Percentiles rank a stretch among this genome's conserved stretches.
Evolutionary conservation across 2,888 invertebrate species (phyloP).

Genomic region (Anoplius nigerrimus): DNA sequence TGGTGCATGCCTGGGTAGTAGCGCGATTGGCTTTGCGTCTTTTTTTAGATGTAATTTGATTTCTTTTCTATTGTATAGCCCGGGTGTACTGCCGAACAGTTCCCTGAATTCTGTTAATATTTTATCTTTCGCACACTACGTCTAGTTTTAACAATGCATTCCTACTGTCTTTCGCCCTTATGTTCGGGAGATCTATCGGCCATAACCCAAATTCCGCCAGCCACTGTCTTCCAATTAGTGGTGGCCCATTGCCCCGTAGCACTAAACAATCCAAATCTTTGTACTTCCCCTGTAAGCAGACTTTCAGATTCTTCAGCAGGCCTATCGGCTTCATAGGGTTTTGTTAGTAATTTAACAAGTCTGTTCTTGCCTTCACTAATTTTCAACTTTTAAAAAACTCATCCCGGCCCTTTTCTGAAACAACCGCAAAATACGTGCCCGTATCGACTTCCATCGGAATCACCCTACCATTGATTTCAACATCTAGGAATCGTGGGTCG

Average conservation of each 20-base stretch:
- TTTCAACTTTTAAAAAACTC: slow-evolving; percentile 23
- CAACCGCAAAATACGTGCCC: slow-evolving; percentile 42
- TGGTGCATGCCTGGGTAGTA: slow-evolving; percentile 45
- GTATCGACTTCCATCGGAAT: slow-evolving; percentile 47
- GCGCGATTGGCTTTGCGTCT: slow-evolving; percentile 33
- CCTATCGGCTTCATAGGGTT: slow-evolving; percentile 33
- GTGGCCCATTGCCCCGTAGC: slow-evolving; percentile 43
- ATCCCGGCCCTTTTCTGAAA: slow-evolving; percentile 33
- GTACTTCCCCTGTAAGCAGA: slow-evolving; percentile 31
- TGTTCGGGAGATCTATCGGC: slow-evolving; percentile 25
- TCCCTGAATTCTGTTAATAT: slow-evolving; percentile 21
- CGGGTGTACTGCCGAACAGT: slow-evolving; percentile 30
- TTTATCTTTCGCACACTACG: not conserved
- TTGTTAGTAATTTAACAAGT: slow-evolving; percentile 39
- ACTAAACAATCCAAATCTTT: slow-evolving; percentile 7
- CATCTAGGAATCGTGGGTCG: not conserved
- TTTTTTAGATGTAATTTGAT: slow-evolving; percentile 39
- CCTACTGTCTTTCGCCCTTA: not conserved
- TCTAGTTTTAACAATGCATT: not conserved
- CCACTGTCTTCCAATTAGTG: slow-evolving; percentile 56
- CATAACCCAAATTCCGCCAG: slow-evolving; percentile 46
- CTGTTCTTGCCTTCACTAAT: slow-evolving; percentile 1
- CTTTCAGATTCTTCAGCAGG: slow-evolving; percentile 32
- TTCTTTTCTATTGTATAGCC: slow-evolving; percentile 34
- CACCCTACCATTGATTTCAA: slow-evolving; percentile 28